Evolutionary conservation across 2,797 vertebrate species (phyloP).

Genomic region (Decapterus maruadsi): DNA sequence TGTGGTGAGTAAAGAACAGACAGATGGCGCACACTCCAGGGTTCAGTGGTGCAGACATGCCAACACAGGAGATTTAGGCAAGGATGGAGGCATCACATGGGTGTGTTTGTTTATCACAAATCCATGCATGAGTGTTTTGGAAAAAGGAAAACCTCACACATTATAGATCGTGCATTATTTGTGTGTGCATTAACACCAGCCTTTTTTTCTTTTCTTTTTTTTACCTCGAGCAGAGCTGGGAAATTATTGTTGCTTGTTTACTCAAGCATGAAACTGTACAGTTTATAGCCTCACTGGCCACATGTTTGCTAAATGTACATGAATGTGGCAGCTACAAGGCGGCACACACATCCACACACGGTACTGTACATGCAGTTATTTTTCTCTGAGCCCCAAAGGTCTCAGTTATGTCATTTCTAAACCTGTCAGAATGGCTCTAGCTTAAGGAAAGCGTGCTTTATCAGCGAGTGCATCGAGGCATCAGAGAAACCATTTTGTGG

Average conservation of each 20-base stretch:
- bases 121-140: background rate
- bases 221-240: background rate
- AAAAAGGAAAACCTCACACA: conserved; percentile 1
- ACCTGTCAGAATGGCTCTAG: conserved; percentile 26
- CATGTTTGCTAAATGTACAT: conserved; percentile 25
- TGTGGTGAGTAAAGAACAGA: conserved; percentile 71
- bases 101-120: conserved; percentile 57
- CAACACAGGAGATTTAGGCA: conserved; percentile 52
- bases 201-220: background rate
- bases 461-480: conserved; percentile 28
- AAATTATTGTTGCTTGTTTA: conserved; percentile 7
- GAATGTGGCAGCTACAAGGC: background rate
- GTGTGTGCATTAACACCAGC: conserved; percentile 1
- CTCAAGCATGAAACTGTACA: conserved; percentile 17
- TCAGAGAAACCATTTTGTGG: conserved; percentile 22
- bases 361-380: conserved; percentile 5
- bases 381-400: background rate
- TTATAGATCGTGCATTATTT: background rate
- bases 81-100: conserved; percentile 35
- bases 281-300: conserved; percentile 16
- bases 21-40: conserved; percentile 80
- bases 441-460: conserved; percentile 30
- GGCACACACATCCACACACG: background rate
- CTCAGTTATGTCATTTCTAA: conserved; percentile 10
- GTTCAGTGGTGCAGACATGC: conserved; percentile 61